Conservation (phyloP, 2,797 vertebrate species). For the Falco berigora region DNA sequence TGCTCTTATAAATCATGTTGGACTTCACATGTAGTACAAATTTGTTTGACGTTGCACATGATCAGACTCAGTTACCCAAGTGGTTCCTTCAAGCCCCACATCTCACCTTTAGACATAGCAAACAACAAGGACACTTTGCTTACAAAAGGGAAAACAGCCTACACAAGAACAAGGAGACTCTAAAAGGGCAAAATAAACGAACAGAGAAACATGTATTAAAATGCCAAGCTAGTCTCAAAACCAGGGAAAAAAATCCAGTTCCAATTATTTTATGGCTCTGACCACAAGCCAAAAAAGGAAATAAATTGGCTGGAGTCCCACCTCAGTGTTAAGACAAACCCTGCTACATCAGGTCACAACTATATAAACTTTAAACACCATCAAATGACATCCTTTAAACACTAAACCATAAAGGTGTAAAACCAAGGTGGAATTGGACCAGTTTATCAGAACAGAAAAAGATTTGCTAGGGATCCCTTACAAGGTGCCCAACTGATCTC, state of each 20-base stretch:
- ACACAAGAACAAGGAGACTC: background rate
- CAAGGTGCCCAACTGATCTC: background rate
- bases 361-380: background rate
- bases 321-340: background rate
- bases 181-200: background rate
- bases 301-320: background rate
- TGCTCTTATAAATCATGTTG: background rate
- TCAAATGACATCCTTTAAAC: background rate
- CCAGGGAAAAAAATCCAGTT: background rate
- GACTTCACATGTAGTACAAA: background rate
- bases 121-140: background rate
- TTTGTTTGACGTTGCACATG: accelerated
- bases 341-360: background rate
- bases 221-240: background rate
- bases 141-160: background rate
- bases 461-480: background rate
- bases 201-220: background rate
- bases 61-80: background rate
- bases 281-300: background rate
- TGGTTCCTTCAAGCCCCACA: background rate
- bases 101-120: background rate
- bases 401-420: background rate
- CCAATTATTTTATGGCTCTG: background rate
- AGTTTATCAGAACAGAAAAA: background rate
- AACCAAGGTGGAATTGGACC: background rate